Base-by-base conservation (phyloP, 2,797 vertebrate genomes). In the Diplodus sargus region DNA sequence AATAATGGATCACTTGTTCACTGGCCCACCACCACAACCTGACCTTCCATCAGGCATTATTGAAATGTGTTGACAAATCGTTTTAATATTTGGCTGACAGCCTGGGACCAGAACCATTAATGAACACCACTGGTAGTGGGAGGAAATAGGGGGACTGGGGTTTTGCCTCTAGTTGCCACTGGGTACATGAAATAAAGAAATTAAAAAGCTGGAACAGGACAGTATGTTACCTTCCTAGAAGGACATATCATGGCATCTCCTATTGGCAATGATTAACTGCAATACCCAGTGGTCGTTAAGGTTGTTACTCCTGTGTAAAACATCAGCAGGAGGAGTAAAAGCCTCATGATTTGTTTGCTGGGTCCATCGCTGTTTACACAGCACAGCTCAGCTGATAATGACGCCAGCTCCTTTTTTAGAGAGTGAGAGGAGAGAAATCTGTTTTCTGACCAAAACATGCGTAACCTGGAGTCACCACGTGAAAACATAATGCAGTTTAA, bases 181-280 rank as follows among this genome's bases (percentile, higher is more conserved):
- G 8, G 15, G 0, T 39, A 12, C 15, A 45, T 34, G 18, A 16
- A 49, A 43, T 22, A 23, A 54, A 10, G 34, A 39, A 9, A 39
- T 39, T 11, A 39, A 10, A 39, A 39, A 39, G 59, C 39, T 16
- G 1, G 5, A 18, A 68, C 15, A 9, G 4, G 39, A 45, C 54
- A 57, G 16, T 4, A 45, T 5, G 14, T 25, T 18, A 28, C 59
- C 25, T 39, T 53, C 20, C 8, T 56, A 23, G 17, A 48, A 58
- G 20, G 23, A 52, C 3, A n/a, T 5, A 49, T 51, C 30, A 22
- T 12, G 28, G 49, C 47, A 67, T 52, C 62, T 52, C 9, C 4
- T 23, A 3, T 9, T 67, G 80, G 15, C 17, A 79, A 87, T 81
- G 59, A 87, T 78, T 79, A 84, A 89, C 79, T 9, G 2, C 49